phyloP scores from a whole-genome alignment of 2,888 invertebrate species.

The Nebria brevicollis region DNA sequence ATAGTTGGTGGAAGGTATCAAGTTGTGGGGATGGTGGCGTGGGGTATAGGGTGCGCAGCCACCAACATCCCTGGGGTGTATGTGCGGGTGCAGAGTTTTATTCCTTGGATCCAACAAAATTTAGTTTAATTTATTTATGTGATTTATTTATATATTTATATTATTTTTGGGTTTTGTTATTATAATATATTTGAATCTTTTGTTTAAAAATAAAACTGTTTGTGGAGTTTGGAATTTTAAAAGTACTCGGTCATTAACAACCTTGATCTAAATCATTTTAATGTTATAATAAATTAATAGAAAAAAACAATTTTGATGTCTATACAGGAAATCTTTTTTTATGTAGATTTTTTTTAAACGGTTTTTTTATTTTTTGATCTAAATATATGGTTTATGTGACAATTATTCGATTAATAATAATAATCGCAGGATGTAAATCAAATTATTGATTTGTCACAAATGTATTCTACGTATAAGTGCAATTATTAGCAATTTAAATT shows the following conservation, averaged over 20 bases:
- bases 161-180: neutral
- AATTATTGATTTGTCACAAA: neutral
- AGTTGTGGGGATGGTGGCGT: slow-evolving; percentile 32
- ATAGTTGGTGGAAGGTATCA: slow-evolving; percentile 31
- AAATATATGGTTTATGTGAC: too few species aligned
- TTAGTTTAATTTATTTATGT: neutral
- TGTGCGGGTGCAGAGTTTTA: slow-evolving; percentile 16
- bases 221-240: too few species aligned
- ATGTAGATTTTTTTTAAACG: too few species aligned
- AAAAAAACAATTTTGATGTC: too few species aligned
- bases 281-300: too few species aligned
- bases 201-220: too few species aligned
- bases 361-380: too few species aligned
- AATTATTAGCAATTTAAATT: neutral
- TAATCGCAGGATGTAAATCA: too few species aligned
- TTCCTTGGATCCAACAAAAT: slow-evolving; percentile 37
- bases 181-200: neutral
- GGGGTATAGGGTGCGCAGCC: slow-evolving; percentile 42
- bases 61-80: slow-evolving; percentile 15
- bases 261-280: too few species aligned
- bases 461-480: neutral
- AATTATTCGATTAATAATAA: too few species aligned
- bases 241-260: too few species aligned
- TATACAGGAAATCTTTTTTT: too few species aligned
- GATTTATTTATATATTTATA: neutral